phyloP scores from a whole-genome alignment of 2,797 vertebrate species.

The Syngnathus rostellatus region DNA sequence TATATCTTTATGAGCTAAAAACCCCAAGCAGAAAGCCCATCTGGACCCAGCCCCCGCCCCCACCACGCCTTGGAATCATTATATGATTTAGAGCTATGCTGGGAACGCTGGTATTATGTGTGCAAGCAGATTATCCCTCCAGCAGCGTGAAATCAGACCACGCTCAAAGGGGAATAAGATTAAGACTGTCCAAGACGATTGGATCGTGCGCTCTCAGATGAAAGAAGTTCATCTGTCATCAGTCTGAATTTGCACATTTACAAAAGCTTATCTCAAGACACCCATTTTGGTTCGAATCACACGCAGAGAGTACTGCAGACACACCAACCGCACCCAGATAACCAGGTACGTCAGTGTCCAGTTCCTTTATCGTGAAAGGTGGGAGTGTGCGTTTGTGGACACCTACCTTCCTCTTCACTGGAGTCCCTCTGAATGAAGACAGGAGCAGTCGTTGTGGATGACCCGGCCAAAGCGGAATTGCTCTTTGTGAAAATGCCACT shows the following conservation, averaged over 20 bases:
- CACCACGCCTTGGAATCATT: constrained; percentile 34
- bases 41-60: constrained; percentile 28
- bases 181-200: constrained; percentile 45
- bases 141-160: constrained; percentile 44
- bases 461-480: constrained; percentile 65
- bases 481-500: constrained; percentile 95
- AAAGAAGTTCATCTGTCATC: constrained; percentile 47
- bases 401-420: constrained; percentile 75
- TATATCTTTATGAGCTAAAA: constrained; percentile 13
- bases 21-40: constrained; percentile 13
- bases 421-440: constrained; percentile 72
- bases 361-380: neutral
- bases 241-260: constrained; percentile 22
- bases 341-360: constrained; percentile 22
- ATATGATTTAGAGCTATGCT: constrained; percentile 43
- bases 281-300: neutral
- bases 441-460: constrained; percentile 65
- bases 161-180: constrained; percentile 51
- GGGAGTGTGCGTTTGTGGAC: constrained; percentile 8
- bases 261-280: constrained; percentile 1
- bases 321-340: constrained; percentile 13
- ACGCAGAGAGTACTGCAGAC: too few species aligned
- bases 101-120: constrained; percentile 22
- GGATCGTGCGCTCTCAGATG: constrained; percentile 42
- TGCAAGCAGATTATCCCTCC: constrained; percentile 44